Conservation (phyloP, 1,140 invertebrate species). For the Frieseomelitta varia region DNA sequence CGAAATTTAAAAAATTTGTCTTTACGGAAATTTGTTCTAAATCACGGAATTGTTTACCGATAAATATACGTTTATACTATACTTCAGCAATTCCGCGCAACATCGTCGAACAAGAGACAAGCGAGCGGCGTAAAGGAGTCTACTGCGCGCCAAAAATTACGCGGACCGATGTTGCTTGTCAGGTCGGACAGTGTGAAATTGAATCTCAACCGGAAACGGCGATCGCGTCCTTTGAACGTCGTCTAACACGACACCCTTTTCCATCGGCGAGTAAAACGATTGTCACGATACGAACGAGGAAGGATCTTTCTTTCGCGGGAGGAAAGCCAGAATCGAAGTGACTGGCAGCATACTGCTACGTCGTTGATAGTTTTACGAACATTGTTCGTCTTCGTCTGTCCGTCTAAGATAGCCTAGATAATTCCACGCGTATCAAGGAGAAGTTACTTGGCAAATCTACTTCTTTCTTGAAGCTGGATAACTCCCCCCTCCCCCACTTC, state of each 20-base stretch:
- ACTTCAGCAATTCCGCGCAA: too few species aligned
- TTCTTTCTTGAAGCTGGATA: background rate
- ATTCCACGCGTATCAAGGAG: conserved; percentile 1
- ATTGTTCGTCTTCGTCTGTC: conserved; percentile 3
- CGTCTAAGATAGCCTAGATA: background rate
- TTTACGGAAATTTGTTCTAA: too few species aligned
- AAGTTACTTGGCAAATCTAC: conserved; percentile 42
- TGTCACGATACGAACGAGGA: conserved; percentile 21
- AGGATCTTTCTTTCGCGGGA: background rate
- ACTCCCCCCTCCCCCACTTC: too few species aligned
- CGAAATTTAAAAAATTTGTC: too few species aligned
- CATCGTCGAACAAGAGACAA: too few species aligned
- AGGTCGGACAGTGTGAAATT: background rate
- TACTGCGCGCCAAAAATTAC: background rate
- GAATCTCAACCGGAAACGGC: conserved; percentile 9
- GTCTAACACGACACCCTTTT: conserved; percentile 25
- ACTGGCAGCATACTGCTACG: conserved; percentile 12
- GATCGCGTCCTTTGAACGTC: conserved; percentile 10
- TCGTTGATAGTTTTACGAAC: conserved; percentile 25
- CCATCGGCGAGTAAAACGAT: conserved; percentile 17
- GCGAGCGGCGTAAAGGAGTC: background rate
- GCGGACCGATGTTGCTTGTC: background rate
- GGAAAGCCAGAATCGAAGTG: background rate
- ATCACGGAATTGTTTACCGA: too few species aligned
- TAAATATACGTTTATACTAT: too few species aligned